phyloP scores from a whole-genome alignment of 2,888 invertebrate species.

The Meiosimyza platycephala region DNA sequence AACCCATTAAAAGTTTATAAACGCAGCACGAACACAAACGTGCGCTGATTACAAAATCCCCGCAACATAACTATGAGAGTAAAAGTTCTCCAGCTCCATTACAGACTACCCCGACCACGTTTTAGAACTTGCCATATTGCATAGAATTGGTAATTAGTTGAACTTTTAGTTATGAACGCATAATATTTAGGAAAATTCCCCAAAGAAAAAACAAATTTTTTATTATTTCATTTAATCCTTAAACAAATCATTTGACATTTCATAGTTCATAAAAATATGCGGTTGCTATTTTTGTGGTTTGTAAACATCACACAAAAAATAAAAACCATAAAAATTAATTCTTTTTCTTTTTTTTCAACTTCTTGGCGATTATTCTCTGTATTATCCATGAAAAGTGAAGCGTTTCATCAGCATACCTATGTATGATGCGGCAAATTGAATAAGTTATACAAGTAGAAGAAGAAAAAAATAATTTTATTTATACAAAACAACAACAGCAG shows the following conservation, averaged over 20 bases:
- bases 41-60: conserved; percentile 49
- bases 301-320: conserved; percentile 2
- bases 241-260: conserved; percentile 2
- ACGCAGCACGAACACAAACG: conserved; percentile 53
- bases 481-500: too few relatives aligned
- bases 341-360: not conserved
- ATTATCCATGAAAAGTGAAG: not conserved
- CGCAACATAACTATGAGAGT: not conserved
- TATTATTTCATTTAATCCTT: not conserved
- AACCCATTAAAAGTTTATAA: conserved; percentile 60
- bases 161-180: conserved; percentile 6
- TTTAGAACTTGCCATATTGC: conserved; percentile 15
- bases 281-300: not conserved
- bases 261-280: conserved; percentile 6
- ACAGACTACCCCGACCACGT: not conserved
- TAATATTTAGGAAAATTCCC: not conserved
- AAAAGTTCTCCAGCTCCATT: too few relatives aligned
- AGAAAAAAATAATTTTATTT: not conserved
- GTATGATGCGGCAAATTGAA: conserved; percentile 4
- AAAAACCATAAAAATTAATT: conserved; percentile 17
- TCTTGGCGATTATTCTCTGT: not conserved
- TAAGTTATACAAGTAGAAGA: conserved; percentile 6
- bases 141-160: not conserved
- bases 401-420: not conserved
- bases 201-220: not conserved